These are phyloP conservation scores for Drosophila ogumai DNA, from an alignment of 1,140 invertebrate genomes.

Conservation along the genomic window DNA sequence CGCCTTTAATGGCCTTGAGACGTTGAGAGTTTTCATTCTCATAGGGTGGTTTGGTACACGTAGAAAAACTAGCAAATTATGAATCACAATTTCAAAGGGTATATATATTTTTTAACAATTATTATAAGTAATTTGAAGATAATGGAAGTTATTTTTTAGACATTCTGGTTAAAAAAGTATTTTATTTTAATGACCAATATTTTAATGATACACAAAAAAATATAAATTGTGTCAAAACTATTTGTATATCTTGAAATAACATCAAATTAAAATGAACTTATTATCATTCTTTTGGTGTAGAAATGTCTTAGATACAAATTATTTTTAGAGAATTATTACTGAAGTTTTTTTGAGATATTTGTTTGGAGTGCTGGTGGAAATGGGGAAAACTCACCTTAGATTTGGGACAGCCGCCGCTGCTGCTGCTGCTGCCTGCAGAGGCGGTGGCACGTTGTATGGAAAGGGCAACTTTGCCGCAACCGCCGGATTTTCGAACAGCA, in stretches of 20 bases:
- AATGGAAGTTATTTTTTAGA: too few species aligned
- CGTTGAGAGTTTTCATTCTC: constrained; percentile 35
- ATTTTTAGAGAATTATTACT: background rate
- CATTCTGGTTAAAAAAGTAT: too few species aligned
- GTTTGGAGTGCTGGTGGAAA: background rate
- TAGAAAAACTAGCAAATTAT: background rate
- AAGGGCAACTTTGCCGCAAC: constrained; percentile 84
- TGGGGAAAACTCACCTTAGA: constrained; percentile 76
- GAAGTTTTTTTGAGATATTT: background rate
- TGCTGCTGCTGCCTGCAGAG: constrained; percentile 82
- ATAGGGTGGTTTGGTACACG: constrained; percentile 9
- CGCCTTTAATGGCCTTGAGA: constrained; percentile 63
- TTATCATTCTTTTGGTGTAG: background rate
- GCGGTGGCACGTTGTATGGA: constrained; percentile 84
- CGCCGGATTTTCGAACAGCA: constrained; percentile 85
- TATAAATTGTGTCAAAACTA: background rate
- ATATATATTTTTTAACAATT: background rate
- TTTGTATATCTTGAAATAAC: background rate
- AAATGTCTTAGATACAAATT: background rate
- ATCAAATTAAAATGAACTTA: background rate
- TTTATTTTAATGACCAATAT: background rate
- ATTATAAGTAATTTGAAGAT: too few species aligned
- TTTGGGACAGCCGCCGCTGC: constrained; percentile 84
- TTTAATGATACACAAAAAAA: background rate
- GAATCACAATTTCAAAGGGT: background rate